A percentile compares a stretch with the other conserved stretches of the same genome.
Evolutionary conservation across 2,888 invertebrate genomes (phyloP).

Genomic region (Polia nebulosa): DNA sequence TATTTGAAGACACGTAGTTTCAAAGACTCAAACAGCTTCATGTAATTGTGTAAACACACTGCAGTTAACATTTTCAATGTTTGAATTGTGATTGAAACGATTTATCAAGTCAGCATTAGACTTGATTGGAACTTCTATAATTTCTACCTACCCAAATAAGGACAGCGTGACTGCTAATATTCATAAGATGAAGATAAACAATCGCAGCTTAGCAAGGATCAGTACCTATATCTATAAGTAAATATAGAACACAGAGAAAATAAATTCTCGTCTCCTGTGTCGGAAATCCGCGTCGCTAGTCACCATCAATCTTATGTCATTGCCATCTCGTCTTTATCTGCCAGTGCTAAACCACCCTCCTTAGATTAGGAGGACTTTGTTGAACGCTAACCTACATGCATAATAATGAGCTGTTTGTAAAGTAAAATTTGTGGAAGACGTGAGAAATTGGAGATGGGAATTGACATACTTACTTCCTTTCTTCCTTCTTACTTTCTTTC

Average conservation of each 20-base stretch:
- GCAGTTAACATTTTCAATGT: neutral
- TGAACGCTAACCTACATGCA: conserved; percentile 51
- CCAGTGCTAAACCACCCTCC: conserved; percentile 49
- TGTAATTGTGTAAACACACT: neutral
- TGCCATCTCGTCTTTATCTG: conserved; percentile 68
- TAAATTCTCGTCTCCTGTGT: conserved; percentile 73
- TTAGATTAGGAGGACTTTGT: conserved; percentile 59
- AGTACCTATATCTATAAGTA: conserved; percentile 8
- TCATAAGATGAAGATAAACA: conserved; percentile 31
- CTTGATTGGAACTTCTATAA: neutral
- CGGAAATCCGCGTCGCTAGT: conserved; percentile 64
- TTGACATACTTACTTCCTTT: conserved; percentile 24
- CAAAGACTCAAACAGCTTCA: neutral
- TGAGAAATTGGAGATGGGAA: conserved; percentile 15
- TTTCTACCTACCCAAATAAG: neutral
- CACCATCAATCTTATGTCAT: conserved; percentile 81
- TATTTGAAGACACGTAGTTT: neutral
- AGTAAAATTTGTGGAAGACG: conserved; percentile 29
- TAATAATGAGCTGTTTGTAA: conserved; percentile 56
- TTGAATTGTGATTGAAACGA: neutral
- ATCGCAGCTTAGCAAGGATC: conserved; percentile 5
- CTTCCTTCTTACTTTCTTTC: no score
- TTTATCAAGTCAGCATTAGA: neutral
- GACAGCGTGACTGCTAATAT: neutral
- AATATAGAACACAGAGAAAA: conserved; percentile 42